Base-by-base conservation (phyloP, 2,797 vertebrate genomes). In the Triplophysa bombifrons region DNA sequence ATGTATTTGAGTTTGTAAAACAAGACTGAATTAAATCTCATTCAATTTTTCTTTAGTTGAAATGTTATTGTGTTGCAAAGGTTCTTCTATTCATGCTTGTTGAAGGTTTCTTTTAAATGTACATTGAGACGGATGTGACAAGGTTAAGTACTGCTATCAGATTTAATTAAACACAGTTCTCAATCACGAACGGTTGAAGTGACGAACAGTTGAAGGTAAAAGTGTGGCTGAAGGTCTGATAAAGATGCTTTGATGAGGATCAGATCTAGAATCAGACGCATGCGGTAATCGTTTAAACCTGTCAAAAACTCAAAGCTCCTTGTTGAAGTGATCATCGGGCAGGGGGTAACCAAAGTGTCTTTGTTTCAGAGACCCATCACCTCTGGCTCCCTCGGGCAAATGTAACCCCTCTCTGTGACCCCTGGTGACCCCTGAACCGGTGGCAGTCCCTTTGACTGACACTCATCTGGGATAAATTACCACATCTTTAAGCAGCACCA, bases 401-500 rank as follows among this genome's bases (percentile, higher is more conserved):
- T 82, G 65, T 89, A 90, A 93, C 90, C 89, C 83, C 84, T 85
- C 53, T 77, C 86, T 85, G 69, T 83, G 86, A 90, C 90, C 92
- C 82, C 75, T 79, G 70, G 63, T 87, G 91, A 92, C 89, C 92
- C 69, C 87, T 73, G 56, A 84, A 80, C 83, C 74, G 11, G 76
- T 81, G 80, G 74, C 76, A 61, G 75, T 78, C 66, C 9, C 82
- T 27, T 50, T 88, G 85, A 88, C 84, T 88, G 90, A 91, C 85
- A 72, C 76, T 88, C 90, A 90, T 87, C 92, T 93, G 91, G 89
- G 83, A 89, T 85, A 84, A 89, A 92, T 93, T 92, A 92, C 78
- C 74, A 65, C 55, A 80, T 74, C 38, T 61, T 74, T n/a, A 69
- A 67, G 63, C 14, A 1, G 38, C 72, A 80, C 17, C 6, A 20